phyloP scores from a whole-genome alignment of 1,140 invertebrate genomes.

The Marisa cornuarietis region DNA sequence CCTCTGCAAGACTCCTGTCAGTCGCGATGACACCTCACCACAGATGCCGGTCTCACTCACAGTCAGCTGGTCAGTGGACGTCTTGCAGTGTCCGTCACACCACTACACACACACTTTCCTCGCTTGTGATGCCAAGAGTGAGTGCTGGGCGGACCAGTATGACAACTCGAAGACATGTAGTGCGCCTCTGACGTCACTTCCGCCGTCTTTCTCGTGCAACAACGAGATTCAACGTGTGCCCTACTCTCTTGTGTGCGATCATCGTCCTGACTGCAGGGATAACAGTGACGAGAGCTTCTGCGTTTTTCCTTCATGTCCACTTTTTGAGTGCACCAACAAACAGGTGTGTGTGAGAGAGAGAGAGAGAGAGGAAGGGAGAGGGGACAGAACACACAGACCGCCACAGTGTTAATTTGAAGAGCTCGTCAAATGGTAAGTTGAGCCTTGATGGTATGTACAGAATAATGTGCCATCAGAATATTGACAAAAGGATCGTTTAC shows the following conservation, averaged over 20 bases:
- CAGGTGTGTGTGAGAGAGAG: not conserved
- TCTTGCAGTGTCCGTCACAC: not conserved
- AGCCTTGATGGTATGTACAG: too few species aligned
- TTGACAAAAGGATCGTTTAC: too few species aligned
- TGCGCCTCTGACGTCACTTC: not conserved
- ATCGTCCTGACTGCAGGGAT: constrained; percentile 5
- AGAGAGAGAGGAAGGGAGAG: too few species aligned
- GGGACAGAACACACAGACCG: too few species aligned
- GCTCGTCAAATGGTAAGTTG: too few species aligned
- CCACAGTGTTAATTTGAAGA: too few species aligned
- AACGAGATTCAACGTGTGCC: not conserved
- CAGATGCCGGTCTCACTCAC: too few species aligned
- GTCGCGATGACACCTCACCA: too few species aligned
- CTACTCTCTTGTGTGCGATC: constrained; percentile 27
- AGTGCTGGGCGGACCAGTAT: not conserved
- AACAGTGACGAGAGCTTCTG: constrained; percentile 16
- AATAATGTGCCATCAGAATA: too few species aligned
- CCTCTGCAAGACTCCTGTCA: too few species aligned
- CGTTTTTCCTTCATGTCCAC: constrained; percentile 4
- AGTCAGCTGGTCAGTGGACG: too few species aligned
- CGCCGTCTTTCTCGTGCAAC: not conserved
- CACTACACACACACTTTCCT: constrained; percentile 16
- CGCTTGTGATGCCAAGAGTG: constrained; percentile 9
- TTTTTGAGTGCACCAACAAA: not conserved
- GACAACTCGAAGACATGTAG: not conserved